Evolutionary conservation across 2,797 vertebrate genomes (phyloP), one percentile per base, ranked within the genome.

Genomic region (Moxostoma hubbsi): DNA sequence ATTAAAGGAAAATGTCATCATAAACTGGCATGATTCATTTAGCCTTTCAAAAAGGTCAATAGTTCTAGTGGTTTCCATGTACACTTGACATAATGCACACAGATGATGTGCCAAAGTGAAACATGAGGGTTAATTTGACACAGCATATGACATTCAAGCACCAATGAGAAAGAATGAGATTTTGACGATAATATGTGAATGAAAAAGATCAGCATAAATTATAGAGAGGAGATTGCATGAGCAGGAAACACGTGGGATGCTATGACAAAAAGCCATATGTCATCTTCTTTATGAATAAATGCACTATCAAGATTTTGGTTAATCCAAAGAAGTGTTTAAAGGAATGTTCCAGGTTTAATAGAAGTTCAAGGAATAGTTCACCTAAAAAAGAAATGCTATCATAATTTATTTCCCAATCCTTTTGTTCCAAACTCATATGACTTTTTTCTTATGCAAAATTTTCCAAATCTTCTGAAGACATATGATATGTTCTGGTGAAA

Each of bases 11-110:
- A 65, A 65, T 59, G 68, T 79, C 16, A 15, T 24, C 12, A 71
- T 64, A 36, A 65, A 58, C 13, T 67, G 18, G n/a, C 36, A 65
- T 73, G 77, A 73, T 73, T 73, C 69, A 58, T 79, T 73, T 65
- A 79, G 57, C 69, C 61, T 79, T 73, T 73, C 7, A 1, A 51
- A 9, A 66, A 65, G 16, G 69, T 73, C 68, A 57, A 45, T 13
- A 16, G 51, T 49, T 79, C 47, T 55, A 7, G 49, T 47, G 43
- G 58, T 65, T 79, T 79, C 53, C 61, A 66, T 51, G 5, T 79
- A 53, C 73, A 73, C 18, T 73, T 72, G 51, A 13, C 45, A 55
- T 79, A 64, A 63, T 71, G 9, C 53, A 5, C 36, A 49, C 16
- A 65, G 45, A 73, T 65, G 62, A 64, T 11, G 7, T 45, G 61